Conservation (phyloP, 1,140 invertebrate species). For the Diploscapter pachys region DNA sequence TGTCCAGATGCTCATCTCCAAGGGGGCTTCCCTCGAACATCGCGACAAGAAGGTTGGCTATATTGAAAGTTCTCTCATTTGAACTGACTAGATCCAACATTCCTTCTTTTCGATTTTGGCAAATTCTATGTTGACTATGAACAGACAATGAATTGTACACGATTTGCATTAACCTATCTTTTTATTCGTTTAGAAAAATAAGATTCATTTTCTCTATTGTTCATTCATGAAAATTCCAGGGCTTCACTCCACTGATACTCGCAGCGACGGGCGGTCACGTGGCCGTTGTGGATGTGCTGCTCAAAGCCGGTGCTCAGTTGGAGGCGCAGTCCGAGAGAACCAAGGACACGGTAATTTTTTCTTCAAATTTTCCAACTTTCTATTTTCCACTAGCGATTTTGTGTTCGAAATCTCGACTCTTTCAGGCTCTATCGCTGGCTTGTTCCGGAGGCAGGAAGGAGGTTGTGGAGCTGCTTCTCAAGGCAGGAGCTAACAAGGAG, state of each 20-base stretch:
- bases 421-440: constrained; percentile 80
- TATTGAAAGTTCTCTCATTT: background rate
- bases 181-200: background rate
- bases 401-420: background rate
- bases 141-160: no score
- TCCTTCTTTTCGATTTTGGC: no score
- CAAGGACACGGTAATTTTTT: constrained; percentile 75
- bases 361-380: no score
- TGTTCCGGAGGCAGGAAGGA: constrained; percentile 95
- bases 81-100: no score
- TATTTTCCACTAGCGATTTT: no score
- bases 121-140: no score
- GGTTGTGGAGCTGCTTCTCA: constrained; percentile 87
- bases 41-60: constrained; percentile 82
- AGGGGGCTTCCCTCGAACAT: constrained; percentile 92
- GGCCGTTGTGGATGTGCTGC: constrained; percentile 84
- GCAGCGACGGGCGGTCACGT: constrained; percentile 95
- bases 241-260: constrained; percentile 92
- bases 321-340: constrained; percentile 97
- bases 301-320: constrained; percentile 87
- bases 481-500: constrained; percentile 87
- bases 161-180: background rate
- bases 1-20: constrained; percentile 80
- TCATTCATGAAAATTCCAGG: constrained; percentile 7
- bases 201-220: background rate